phyloP scores from a whole-genome alignment of 2,113 vertebrate genomes.

The Oceanodroma tethys region DNA sequence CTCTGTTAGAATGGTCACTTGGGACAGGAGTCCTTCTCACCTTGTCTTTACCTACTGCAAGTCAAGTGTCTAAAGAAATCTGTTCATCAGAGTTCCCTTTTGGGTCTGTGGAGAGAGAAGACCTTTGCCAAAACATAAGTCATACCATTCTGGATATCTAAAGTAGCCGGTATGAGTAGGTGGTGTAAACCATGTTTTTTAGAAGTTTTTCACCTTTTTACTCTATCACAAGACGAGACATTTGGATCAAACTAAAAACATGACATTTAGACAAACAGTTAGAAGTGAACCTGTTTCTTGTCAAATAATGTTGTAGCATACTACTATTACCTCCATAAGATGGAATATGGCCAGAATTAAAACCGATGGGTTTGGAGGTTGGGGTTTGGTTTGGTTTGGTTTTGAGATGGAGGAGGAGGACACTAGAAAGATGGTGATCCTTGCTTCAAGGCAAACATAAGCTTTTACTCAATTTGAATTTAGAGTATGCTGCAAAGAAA shows the following conservation, averaged over 20 bases:
- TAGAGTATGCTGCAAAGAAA: not conserved
- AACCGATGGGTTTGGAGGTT: not conserved
- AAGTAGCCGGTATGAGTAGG: not conserved
- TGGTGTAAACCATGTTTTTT: not conserved
- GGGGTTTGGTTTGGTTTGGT: not conserved
- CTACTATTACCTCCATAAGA: not conserved
- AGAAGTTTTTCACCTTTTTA: not conserved
- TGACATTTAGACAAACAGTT: not conserved
- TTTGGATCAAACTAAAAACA: not conserved
- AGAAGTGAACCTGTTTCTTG: not conserved
- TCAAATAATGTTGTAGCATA: not conserved
- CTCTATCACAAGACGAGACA: not conserved
- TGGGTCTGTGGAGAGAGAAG: not conserved
- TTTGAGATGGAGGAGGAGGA: not conserved
- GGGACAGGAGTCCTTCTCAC: not conserved
- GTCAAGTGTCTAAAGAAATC: not conserved
- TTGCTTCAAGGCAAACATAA: not conserved
- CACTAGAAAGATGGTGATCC: not conserved
- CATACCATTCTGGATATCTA: not conserved
- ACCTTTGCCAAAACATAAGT: not conserved
- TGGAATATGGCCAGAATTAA: not conserved
- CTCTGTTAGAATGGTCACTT: not conserved
- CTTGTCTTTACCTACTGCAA: not conserved
- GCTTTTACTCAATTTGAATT: not conserved
- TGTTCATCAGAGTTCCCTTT: not conserved